Conservation (phyloP, 2,113 vertebrate genomes). For the Cercocebus atys region DNA sequence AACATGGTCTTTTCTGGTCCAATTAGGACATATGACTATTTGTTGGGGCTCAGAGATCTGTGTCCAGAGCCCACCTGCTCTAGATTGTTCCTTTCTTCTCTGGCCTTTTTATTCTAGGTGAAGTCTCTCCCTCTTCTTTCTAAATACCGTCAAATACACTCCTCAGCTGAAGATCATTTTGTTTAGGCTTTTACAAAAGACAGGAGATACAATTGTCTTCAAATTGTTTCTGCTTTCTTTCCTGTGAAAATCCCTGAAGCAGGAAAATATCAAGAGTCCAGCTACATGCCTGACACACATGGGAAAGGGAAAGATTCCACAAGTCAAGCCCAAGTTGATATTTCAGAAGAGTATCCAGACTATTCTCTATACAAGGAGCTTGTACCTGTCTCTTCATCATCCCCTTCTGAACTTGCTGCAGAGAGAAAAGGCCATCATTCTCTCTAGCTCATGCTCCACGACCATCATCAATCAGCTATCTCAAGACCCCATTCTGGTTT, state of each 20-base stretch:
- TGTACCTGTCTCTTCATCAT: not conserved
- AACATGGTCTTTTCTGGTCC: not conserved
- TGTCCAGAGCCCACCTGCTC: not conserved
- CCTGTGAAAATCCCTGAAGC: not conserved
- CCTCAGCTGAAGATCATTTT: not conserved
- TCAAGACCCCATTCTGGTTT: not conserved
- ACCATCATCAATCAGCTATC: not conserved
- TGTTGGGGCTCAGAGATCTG: not conserved
- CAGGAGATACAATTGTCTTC: not conserved
- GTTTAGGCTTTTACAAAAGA: constrained; percentile 30
- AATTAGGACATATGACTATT: not conserved
- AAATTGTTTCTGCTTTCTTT: not conserved
- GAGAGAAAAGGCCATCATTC: not conserved
- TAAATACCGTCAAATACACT: not conserved
- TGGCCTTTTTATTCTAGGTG: not conserved
- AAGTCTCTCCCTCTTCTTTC: not conserved
- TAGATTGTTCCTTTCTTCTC: not conserved
- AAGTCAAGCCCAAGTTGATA: not conserved
- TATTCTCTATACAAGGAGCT: not conserved
- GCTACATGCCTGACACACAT: not conserved
- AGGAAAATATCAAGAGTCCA: not conserved
- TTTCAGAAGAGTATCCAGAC: not conserved
- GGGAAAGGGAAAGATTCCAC: not conserved
- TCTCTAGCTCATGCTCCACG: not conserved
- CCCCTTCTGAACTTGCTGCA: not conserved